A percentile compares a stretch with the other conserved stretches of the same genome.
These are phyloP conservation scores for Argyra leucocephala DNA, from an alignment of 2,888 invertebrate genomes.

Conservation along the genomic window DNA sequence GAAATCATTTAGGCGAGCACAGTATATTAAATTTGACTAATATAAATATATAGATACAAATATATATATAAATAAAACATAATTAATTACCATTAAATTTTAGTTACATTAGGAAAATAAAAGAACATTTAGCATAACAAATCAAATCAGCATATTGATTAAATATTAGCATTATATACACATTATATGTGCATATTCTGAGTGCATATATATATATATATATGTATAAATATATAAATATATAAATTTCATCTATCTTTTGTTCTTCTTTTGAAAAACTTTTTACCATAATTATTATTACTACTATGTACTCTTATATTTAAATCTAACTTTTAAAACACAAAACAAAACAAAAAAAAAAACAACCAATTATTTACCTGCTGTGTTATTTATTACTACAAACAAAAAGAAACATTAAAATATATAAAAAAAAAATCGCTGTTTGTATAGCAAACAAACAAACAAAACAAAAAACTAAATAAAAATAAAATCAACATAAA, in stretches of 20 bases:
- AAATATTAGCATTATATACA: too few species aligned
- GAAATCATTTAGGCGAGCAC: neutral
- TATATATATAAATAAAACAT: neutral
- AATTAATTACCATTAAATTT: too few species aligned
- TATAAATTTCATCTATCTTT: neutral
- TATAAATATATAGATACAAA: neutral
- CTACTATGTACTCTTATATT: too few species aligned
- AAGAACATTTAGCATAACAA: too few species aligned
- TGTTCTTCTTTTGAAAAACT: neutral
- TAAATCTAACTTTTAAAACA: too few species aligned
- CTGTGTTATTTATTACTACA: neutral
- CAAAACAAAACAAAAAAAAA: too few species aligned
- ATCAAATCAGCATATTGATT: too few species aligned
- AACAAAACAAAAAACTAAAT: constrained; percentile 11
- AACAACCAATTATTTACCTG: neutral
- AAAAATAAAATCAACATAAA: constrained; percentile 20
- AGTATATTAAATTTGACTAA: neutral
- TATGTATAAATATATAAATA: neutral
- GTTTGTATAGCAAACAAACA: constrained; percentile 18
- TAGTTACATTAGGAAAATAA: too few species aligned
- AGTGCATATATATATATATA: neutral
- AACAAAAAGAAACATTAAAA: too few species aligned
- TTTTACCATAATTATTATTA: neutral
- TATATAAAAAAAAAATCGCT: constrained; percentile 15
- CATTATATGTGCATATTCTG: too few species aligned